Percentiles rank a stretch among this genome's conserved stretches.
Conservation (phyloP, 1,140 invertebrate genomes). For the Leptinotarsa defecta region DNA sequence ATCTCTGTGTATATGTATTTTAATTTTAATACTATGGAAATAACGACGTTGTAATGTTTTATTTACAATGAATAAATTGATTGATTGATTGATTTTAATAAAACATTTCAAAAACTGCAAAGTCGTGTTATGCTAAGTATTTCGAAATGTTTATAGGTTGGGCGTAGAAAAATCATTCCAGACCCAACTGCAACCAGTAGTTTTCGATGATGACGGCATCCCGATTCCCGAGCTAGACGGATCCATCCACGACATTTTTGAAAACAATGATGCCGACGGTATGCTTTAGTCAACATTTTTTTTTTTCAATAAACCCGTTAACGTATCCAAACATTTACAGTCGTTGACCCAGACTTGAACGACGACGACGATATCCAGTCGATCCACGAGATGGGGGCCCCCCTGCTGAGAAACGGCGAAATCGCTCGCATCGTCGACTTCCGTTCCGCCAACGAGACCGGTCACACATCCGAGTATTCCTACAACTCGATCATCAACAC, state of each 20-base stretch:
- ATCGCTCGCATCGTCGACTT: conserved; percentile 55
- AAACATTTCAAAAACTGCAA: too few relatives aligned
- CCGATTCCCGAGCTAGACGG: conserved; percentile 51
- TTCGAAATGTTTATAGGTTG: conserved; percentile 16
- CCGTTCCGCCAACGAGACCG: conserved; percentile 53
- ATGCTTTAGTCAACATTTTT: not conserved
- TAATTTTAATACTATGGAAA: too few relatives aligned
- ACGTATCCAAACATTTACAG: not conserved
- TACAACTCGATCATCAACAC: conserved; percentile 63
- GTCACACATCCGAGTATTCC: conserved; percentile 68
- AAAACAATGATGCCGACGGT: conserved; percentile 49
- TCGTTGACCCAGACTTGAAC: conserved; percentile 23
- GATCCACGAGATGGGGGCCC: conserved; percentile 13
- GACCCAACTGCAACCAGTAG: conserved; percentile 30
- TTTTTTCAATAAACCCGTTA: too few relatives aligned
- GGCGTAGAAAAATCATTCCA: conserved; percentile 10
- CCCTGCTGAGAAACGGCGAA: conserved; percentile 29
- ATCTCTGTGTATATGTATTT: too few relatives aligned
- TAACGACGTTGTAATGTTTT: too few relatives aligned
- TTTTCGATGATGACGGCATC: conserved; percentile 57
- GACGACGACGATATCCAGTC: conserved; percentile 30
- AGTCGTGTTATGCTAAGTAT: not conserved
- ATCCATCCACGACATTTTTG: conserved; percentile 52
- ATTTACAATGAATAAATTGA: too few relatives aligned
- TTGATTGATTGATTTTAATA: too few relatives aligned